Conservation (phyloP, 1,140 invertebrate species). For the Caenorhabditis elegans region WBcel235 BX284606.5:6705501-6706000, state of each 20-base stretch:
- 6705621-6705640: not conserved
- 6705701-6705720: not conserved
- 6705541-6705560: too few relatives aligned
- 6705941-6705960: not conserved
- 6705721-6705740: not conserved
- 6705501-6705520: not conserved
- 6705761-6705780: too few relatives aligned
- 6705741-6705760: too few relatives aligned
- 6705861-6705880: slow-evolving; percentile 2
- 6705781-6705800: too few relatives aligned
- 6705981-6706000: not conserved
- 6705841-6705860: slow-evolving; percentile 27
- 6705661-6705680: slow-evolving; percentile 19
- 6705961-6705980: too few relatives aligned
- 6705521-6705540: not conserved
- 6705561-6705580: too few relatives aligned
- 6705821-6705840: not conserved
- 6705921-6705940: not conserved
- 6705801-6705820: too few relatives aligned
- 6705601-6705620: too few relatives aligned
- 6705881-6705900: slow-evolving; percentile 13
- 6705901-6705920: slow-evolving; percentile 14
- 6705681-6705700: not conserved
- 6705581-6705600: too few relatives aligned
- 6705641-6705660: slow-evolving; percentile 1